Evolutionary conservation across 2,113 vertebrate genomes (phyloP).

Genomic region (Trichomycterus rosablanca): DNA sequence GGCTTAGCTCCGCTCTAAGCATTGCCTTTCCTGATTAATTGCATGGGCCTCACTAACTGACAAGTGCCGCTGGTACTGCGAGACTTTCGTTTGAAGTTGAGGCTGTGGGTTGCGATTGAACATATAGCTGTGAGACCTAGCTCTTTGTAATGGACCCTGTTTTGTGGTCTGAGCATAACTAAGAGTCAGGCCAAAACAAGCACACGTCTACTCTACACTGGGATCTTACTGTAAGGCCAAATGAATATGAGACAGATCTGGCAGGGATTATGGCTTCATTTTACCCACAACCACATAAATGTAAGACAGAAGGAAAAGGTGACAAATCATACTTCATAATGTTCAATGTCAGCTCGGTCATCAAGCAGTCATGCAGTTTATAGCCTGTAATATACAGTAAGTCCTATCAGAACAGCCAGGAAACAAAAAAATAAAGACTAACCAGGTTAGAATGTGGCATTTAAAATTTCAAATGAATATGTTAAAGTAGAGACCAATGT

Average conservation of each 20-base stretch:
- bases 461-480: slow-evolving; percentile 6
- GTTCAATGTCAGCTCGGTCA: slow-evolving; percentile 58
- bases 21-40: slow-evolving; percentile 66
- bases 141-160: slow-evolving; percentile 66
- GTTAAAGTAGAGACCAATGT: slow-evolving; percentile 3
- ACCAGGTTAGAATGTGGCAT: slow-evolving; percentile 19
- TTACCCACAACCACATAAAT: slow-evolving; percentile 62
- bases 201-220: slow-evolving; percentile 34
- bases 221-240: slow-evolving; percentile 56
- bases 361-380: slow-evolving; percentile 50
- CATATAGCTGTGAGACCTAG: slow-evolving; percentile 50
- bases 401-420: slow-evolving; percentile 41
- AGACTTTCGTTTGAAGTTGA: slow-evolving; percentile 58
- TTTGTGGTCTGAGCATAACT: slow-evolving; percentile 58
- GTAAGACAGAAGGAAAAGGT: slow-evolving; percentile 51
- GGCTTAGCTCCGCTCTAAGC: slow-evolving; percentile 49
- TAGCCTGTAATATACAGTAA: slow-evolving; percentile 49
- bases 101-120: slow-evolving; percentile 58
- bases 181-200: slow-evolving; percentile 45
- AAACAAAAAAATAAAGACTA: slow-evolving; percentile 12
- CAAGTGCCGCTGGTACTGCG: slow-evolving; percentile 61
- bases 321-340: slow-evolving; percentile 49
- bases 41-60: slow-evolving; percentile 64
- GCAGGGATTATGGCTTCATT: slow-evolving; percentile 64
- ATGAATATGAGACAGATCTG: slow-evolving; percentile 66